A percentile compares a stretch with the other conserved stretches of the same genome.
phyloP scores from a whole-genome alignment of 2,888 invertebrate species.

The Pammene aurita region DNA sequence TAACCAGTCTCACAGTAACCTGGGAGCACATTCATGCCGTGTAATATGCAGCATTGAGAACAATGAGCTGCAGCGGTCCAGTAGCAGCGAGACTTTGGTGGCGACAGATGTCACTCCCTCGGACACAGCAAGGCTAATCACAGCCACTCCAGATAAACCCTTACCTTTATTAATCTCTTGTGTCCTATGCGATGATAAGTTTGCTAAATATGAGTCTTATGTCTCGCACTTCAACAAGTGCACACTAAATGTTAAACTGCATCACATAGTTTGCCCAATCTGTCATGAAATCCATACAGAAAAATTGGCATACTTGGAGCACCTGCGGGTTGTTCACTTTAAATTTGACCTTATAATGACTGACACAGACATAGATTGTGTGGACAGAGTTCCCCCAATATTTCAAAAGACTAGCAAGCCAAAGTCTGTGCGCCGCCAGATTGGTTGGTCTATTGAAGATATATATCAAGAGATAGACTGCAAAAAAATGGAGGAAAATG shows the following conservation, averaged over 20 bases:
- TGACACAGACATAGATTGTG: constrained; percentile 67
- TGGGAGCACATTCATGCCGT: constrained; percentile 70
- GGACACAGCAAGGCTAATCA: constrained; percentile 42
- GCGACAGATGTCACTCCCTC: constrained; percentile 64
- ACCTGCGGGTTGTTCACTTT: constrained; percentile 67
- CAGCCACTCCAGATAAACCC: constrained; percentile 41
- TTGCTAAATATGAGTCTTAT: constrained; percentile 70
- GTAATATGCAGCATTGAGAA: constrained; percentile 76
- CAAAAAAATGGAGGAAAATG: constrained; percentile 69
- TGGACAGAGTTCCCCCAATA: constrained; percentile 69
- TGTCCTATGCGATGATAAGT: constrained; percentile 74
- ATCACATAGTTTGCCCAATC: constrained; percentile 74
- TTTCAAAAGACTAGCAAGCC: constrained; percentile 70
- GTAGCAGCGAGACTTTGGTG: constrained; percentile 76
- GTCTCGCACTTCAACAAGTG: constrained; percentile 73
- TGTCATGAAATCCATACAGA: constrained; percentile 76
- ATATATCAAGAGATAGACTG: constrained; percentile 80
- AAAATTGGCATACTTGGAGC: constrained; percentile 68
- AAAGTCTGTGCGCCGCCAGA: constrained; percentile 72
- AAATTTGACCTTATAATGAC: constrained; percentile 51
- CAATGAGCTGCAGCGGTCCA: constrained; percentile 66
- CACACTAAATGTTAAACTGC: constrained; percentile 76
- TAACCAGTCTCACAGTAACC: constrained; percentile 68
- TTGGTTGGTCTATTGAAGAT: constrained; percentile 80
- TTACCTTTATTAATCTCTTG: constrained; percentile 65